Conservation (phyloP, 2,888 invertebrate genomes). For the Hedya salicella region DNA sequence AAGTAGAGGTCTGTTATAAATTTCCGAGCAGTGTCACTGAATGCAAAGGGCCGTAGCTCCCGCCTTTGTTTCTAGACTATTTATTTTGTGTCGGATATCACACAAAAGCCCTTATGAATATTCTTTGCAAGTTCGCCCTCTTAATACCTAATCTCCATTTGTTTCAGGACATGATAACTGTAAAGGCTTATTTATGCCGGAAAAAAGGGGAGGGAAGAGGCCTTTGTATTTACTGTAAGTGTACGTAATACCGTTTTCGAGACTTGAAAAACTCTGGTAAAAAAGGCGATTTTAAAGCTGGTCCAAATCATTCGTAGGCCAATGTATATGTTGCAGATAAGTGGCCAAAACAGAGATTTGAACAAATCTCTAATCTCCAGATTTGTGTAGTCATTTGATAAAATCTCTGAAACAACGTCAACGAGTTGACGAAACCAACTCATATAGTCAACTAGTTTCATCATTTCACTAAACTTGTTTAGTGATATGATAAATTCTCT, state of each 20-base stretch:
- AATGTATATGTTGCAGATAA: no score
- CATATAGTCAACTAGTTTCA: no score
- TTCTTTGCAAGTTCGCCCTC: constrained; percentile 16
- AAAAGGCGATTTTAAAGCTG: no score
- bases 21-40: not conserved
- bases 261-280: no score
- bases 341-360: no score
- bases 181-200: not conserved
- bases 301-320: no score
- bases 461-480: no score
- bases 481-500: no score
- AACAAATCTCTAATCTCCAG: no score
- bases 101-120: constrained; percentile 31
- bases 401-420: no score
- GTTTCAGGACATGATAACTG: constrained; percentile 13
- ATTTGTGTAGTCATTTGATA: no score
- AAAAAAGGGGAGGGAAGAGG: not conserved
- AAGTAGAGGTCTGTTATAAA: not conserved
- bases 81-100: constrained; percentile 3
- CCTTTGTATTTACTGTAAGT: not conserved
- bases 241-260: not conserved
- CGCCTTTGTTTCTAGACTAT: constrained; percentile 16
- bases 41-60: not conserved
- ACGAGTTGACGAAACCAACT: no score
- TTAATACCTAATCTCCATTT: constrained; percentile 23